Conservation (phyloP, 2,113 vertebrate species). For the Ptyas mucosa region DNA sequence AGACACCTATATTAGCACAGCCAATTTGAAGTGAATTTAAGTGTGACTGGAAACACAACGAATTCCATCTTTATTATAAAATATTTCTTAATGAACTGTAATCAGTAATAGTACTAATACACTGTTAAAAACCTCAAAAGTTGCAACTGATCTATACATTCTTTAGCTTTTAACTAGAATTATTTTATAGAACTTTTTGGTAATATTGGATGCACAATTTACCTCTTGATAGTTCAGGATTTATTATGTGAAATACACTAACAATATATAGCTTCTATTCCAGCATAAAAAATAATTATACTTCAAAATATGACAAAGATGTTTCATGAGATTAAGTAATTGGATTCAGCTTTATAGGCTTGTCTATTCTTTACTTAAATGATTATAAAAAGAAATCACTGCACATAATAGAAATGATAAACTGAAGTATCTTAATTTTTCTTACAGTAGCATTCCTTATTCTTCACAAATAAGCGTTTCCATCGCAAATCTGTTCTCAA, state of each 20-base stretch:
- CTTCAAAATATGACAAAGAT: conserved; percentile 50
- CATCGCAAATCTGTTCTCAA: conserved; percentile 84
- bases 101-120: conserved; percentile 54
- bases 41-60: conserved; percentile 63
- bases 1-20: conserved; percentile 70
- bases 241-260: conserved; percentile 63
- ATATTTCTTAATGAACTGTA: conserved; percentile 59
- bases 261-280: conserved; percentile 63
- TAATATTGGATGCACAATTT: conserved; percentile 59
- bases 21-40: conserved; percentile 66
- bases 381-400: conserved; percentile 75
- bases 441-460: conserved; percentile 37
- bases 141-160: conserved; percentile 62
- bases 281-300: conserved; percentile 50
- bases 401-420: conserved; percentile 73
- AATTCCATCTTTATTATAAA: conserved; percentile 67
- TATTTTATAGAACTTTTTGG: conserved; percentile 56
- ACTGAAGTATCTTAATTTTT: conserved; percentile 55
- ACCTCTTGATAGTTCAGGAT: conserved; percentile 52
- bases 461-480: conserved; percentile 88
- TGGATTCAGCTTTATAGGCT: conserved; percentile 64
- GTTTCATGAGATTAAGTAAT: conserved; percentile 68
- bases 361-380: conserved; percentile 74
- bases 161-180: conserved; percentile 18
- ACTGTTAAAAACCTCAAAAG: conserved; percentile 52